Base-by-base conservation (phyloP, 2,113 vertebrate species). In the Callocephalon fimbriatum region DNA sequence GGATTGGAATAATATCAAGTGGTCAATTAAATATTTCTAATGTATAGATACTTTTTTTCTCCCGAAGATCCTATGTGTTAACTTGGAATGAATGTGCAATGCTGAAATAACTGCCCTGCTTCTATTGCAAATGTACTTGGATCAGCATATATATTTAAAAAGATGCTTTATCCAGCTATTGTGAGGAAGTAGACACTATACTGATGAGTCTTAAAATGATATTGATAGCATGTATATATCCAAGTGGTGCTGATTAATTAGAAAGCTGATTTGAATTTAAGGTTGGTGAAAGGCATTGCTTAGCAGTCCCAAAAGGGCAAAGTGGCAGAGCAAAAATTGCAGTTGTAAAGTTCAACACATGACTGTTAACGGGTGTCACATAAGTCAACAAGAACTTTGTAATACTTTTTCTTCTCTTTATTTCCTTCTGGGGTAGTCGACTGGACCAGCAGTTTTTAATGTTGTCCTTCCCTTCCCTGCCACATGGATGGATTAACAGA, bases 11-110 rank as follows among this genome's bases (percentile, higher is more conserved):
- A 95, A 87, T 87, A 95, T 45, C 95, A 94, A 96, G 88, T 58
- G 91, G 94, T 96, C 94, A 95, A 78, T 92, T 96, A 95, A 88
- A 91, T 93, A 78, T 82, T 94, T 95, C 74, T 91, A 94, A 95
- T 89, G 37, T 79, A 85, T 27, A 91, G 90, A 75, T 47, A 63
- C n/a, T 38, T 50, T 61, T 70, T 68, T 93, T n/a, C 66, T 25
- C 5, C 19, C 4, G 9, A 90, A 90, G 63, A 92, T 86, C 37
- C 61, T 78, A 4, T 59, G 35, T 23, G 54, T 75, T 95, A 75
- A 72, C 61, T 72, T 3, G 8, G 59, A 92, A 48, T n/a, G 65
- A 84, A 86, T 4, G 38, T 72, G n/a, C 17, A 59, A 66, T 1
- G 14, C 37, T 78, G 88, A 89, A 91, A 58, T 75, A 81, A 67